Evolutionary conservation across 2,113 vertebrate species (phyloP), one percentile per base, ranked within the genome.

Genomic region (Bucco capensis): DNA sequence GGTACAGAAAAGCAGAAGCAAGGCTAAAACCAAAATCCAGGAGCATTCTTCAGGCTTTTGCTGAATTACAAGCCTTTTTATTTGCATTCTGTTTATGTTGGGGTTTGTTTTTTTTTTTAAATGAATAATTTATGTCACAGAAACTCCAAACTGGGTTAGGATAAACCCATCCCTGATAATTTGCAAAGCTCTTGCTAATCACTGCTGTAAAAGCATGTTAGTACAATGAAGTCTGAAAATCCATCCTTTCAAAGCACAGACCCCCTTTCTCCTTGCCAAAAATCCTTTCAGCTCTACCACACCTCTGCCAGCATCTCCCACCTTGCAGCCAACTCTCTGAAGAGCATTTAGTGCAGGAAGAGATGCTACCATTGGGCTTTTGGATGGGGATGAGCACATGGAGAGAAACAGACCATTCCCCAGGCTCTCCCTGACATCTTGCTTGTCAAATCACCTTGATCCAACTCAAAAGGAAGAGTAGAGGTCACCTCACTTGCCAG

Each of bases 101-200:
- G n/a, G n/a, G 61, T 51, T 81, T 83, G 90, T 75, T 83, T 24
- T 5, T 1, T 74, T 89, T 86, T 66, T 60, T 18, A 69, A 88
- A 56, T 46, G 83, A 92, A 53, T 60, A 28, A 80, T 86, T 89
- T 90, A 67, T 56, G 80, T 86, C 72, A 81, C 85, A 86, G 85
- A 83, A 87, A 89, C 37, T 56, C 1, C 0, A 89, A 95, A 86
- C n/a, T 57, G 23, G 33, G 14, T 86, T 92, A 81, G 60, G 67
- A 65, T 61, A 92, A 93, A 92, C 60, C n/a, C 42, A 82, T 84
- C 61, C 78, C 0, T 38, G 57, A 73, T 76, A 83, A 94, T 88
- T 93, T 94, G 70, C 53, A 93, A 94, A 95, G 46, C 38, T 89
- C 53, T 66, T 56, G 57, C 61, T 93, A 95, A 50, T 50, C 88